Percentiles rank a stretch among this genome's conserved stretches.
These are phyloP conservation scores for Nasua narica DNA, from an alignment of 2,797 vertebrate genomes.

Conservation along the genomic window DNA sequence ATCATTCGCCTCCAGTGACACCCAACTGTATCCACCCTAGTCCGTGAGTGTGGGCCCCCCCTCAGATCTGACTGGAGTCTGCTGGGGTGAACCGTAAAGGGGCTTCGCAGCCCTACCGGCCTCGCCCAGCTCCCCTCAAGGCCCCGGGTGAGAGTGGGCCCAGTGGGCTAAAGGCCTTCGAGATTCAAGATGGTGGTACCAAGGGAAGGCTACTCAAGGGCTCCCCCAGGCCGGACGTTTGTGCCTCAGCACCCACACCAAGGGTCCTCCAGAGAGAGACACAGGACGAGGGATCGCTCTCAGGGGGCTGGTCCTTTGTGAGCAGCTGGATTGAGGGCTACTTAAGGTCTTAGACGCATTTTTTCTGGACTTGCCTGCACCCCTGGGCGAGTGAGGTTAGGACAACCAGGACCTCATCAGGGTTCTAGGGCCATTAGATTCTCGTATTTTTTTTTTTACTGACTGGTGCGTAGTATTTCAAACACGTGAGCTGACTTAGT, in stretches of 20 bases:
- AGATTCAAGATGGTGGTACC: background rate
- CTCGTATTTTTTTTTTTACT: background rate
- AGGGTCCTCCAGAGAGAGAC: too few relatives aligned
- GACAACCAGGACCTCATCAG: background rate
- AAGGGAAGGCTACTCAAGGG: background rate
- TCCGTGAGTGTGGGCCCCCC: too few relatives aligned
- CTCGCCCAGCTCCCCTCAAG: background rate
- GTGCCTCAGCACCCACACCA: background rate
- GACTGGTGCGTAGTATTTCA: background rate
- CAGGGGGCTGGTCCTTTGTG: background rate
- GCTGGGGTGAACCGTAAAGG: background rate
- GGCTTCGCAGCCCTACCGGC: background rate
- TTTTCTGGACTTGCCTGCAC: background rate
- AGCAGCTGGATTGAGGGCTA: background rate
- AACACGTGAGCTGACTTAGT: background rate
- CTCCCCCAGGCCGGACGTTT: background rate
- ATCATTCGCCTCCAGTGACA: background rate
- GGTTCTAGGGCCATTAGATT: background rate
- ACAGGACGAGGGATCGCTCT: fast-evolving
- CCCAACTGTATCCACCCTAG: too few relatives aligned
- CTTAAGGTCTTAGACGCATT: background rate
- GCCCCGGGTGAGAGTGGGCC: background rate
- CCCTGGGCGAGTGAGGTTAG: background rate
- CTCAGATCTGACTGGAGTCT: background rate
- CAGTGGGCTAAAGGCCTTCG: background rate